Evolutionary conservation across 2,797 vertebrate species (phyloP).

Genomic region (Brachyrhaphis roseni): DNA sequence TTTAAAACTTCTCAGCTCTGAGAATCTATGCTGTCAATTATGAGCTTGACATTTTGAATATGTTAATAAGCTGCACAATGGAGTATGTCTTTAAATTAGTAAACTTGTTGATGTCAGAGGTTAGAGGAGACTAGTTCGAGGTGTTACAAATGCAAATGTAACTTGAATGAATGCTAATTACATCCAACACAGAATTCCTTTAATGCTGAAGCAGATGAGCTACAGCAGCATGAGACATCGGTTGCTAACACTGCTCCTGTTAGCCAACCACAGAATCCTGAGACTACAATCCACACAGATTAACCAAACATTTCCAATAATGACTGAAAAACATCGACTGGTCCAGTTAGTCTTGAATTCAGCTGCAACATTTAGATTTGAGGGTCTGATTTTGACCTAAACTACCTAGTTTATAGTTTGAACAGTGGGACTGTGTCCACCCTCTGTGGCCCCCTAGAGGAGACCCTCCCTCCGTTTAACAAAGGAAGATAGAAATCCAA

Average conservation of each 20-base stretch:
- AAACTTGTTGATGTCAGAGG: not conserved
- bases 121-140: not conserved
- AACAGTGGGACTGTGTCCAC: no score
- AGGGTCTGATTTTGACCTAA: not conserved
- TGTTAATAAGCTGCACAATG: not conserved
- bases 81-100: not conserved
- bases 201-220: not conserved
- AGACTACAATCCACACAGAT: not conserved
- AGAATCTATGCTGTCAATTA: not conserved
- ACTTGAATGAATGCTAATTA: not conserved
- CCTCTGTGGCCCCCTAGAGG: no score
- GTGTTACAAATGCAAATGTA: not conserved
- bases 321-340: not conserved
- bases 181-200: not conserved
- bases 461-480: no score
- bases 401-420: not conserved
- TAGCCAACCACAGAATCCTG: not conserved
- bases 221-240: not conserved
- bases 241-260: not conserved
- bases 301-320: not conserved
- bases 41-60: not conserved
- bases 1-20: not conserved
- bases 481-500: no score
- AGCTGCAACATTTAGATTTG: not conserved
- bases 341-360: not conserved